A percentile compares a stretch with the other conserved stretches of the same genome.
These are phyloP conservation scores for Anolis apletophallus DNA, from an alignment of 2,797 vertebrate genomes.

Conservation along the genomic window DNA sequence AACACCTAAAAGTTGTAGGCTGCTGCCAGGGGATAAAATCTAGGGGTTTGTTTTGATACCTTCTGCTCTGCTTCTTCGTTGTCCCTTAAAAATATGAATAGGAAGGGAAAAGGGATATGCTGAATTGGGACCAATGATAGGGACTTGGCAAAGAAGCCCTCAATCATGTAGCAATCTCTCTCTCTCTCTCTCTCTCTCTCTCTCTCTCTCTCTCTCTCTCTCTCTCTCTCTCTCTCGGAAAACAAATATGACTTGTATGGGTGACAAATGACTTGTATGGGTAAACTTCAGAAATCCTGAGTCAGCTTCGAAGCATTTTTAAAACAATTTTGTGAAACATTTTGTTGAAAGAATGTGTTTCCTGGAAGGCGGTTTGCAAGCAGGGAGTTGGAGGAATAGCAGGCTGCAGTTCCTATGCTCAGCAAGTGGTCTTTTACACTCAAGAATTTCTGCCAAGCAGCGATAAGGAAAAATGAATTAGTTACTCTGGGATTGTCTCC, in stretches of 20 bases:
- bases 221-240: neutral
- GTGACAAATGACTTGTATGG: neutral
- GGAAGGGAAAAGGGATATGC: neutral
- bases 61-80: neutral
- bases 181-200: too few relatives aligned
- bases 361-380: conserved; percentile 24
- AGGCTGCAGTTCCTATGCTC: conserved; percentile 51
- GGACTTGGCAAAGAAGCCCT: neutral
- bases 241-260: neutral
- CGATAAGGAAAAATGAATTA: conserved; percentile 72
- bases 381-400: conserved; percentile 32
- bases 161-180: too few relatives aligned
- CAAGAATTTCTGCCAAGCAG: conserved; percentile 59
- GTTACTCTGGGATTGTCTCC: conserved; percentile 62
- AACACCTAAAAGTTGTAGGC: neutral
- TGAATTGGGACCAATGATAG: neutral
- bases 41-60: neutral
- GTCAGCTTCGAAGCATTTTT: conserved; percentile 23
- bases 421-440: conserved; percentile 57
- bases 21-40: neutral
- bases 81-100: neutral
- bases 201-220: too few relatives aligned
- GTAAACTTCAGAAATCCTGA: conserved; percentile 21
- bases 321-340: conserved; percentile 15
- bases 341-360: conserved; percentile 31